Percentiles rank a stretch among this genome's conserved stretches.
Evolutionary conservation across 2,888 invertebrate species (phyloP).

Genomic region (Norana najaformis): DNA sequence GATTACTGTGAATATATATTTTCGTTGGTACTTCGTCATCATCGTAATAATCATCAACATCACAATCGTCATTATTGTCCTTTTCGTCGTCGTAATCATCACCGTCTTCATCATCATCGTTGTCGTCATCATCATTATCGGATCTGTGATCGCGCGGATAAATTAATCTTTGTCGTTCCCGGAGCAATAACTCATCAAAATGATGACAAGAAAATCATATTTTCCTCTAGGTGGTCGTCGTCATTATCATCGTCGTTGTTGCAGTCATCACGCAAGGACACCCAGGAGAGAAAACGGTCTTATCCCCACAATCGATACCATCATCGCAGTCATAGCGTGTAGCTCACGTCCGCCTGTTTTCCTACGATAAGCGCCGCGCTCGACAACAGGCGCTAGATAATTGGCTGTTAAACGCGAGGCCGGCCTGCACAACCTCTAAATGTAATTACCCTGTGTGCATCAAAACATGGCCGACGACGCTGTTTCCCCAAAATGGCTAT

Average conservation of each 20-base stretch:
- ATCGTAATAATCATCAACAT: neutral
- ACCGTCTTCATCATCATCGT: neutral
- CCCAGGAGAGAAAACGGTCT: neutral
- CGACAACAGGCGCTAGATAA: slow-evolving; percentile 13
- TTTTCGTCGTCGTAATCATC: neutral
- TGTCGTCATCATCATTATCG: neutral
- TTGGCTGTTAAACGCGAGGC: slow-evolving; percentile 13
- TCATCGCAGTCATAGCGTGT: neutral
- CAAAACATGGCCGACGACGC: neutral
- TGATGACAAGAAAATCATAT: slow-evolving; percentile 5
- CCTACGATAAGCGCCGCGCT: neutral
- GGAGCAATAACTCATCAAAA: slow-evolving; percentile 13
- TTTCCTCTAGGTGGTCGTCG: neutral
- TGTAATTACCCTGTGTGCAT: neutral
- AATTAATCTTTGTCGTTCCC: neutral
- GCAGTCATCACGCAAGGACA: slow-evolving; percentile 10
- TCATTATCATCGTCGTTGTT: neutral
- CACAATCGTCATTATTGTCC: neutral
- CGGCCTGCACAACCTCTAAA: slow-evolving; percentile 13
- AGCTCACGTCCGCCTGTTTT: neutral
- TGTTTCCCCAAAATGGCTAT: neutral
- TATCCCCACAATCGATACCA: neutral
- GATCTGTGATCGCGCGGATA: neutral
- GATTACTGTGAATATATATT: no score
- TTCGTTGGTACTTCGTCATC: no score